These are phyloP conservation scores for Drosophila paranaensis DNA, from an alignment of 2,888 invertebrate genomes.

Conservation along the genomic window DNA sequence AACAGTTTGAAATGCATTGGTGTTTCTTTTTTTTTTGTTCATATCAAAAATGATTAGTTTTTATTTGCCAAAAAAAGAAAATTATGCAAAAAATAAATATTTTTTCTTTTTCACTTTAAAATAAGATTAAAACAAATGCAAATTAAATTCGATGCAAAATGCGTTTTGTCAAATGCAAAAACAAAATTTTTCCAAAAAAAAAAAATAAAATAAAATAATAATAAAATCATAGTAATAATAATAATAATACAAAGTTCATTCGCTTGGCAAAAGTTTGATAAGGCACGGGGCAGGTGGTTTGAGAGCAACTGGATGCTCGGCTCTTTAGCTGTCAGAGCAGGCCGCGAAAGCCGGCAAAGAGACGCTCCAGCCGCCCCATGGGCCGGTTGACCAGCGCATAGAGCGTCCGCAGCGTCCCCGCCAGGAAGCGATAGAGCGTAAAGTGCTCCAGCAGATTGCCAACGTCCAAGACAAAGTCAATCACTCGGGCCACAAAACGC, in stretches of 20 bases:
- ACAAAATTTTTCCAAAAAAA: constrained; percentile 65
- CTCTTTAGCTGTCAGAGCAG: constrained; percentile 47
- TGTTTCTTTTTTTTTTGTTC: constrained; percentile 50
- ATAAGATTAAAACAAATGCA: constrained; percentile 59
- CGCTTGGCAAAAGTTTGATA: constrained; percentile 39
- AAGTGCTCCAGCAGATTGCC: constrained; percentile 83
- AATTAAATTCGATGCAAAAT: constrained; percentile 71
- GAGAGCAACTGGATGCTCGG: constrained; percentile 32
- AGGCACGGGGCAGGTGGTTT: constrained; percentile 42
- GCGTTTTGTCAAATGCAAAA: constrained; percentile 82
- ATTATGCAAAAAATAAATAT: constrained; percentile 36
- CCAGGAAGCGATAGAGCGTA: constrained; percentile 81
- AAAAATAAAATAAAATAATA: constrained; percentile 5
- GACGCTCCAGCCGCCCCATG: constrained; percentile 68
- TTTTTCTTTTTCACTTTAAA: constrained; percentile 38
- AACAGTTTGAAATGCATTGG: constrained; percentile 64
- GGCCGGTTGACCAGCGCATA: constrained; percentile 80
- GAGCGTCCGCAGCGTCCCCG: constrained; percentile 77
- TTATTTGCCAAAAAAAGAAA: constrained; percentile 70
- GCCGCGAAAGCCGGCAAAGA: constrained; percentile 68
- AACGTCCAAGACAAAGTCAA: constrained; percentile 83
- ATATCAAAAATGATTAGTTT: constrained; percentile 59
- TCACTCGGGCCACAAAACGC: constrained; percentile 83
- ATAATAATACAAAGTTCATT: constrained; percentile 42
- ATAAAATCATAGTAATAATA: constrained; percentile 21